These are phyloP conservation scores for Thysanoteuthis rhombus DNA, from an alignment of 2,888 invertebrate species.

Conservation along the genomic window DNA sequence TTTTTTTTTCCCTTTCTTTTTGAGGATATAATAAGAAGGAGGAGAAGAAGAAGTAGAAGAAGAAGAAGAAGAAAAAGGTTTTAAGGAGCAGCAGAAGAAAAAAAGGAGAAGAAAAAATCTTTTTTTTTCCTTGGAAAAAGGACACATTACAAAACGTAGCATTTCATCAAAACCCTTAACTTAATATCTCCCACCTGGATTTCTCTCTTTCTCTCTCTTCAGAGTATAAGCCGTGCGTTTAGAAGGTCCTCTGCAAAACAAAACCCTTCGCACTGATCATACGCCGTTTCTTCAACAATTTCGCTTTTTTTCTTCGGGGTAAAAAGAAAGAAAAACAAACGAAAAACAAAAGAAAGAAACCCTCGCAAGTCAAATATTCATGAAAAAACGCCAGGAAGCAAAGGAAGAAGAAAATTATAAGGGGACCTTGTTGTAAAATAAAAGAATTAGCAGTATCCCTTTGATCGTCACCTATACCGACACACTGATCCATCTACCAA, in stretches of 20 bases:
- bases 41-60: not conserved
- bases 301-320: not conserved
- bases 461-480: not conserved
- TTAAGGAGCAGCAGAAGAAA: not conserved
- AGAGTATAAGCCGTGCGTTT: not conserved
- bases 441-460: not conserved
- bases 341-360: not conserved
- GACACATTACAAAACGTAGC: not conserved
- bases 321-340: not conserved
- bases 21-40: not conserved
- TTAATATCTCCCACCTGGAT: not conserved
- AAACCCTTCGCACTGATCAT: not conserved
- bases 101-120: not conserved
- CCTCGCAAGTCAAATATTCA: not conserved
- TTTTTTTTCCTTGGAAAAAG: not conserved
- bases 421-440: not conserved
- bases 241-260: not conserved
- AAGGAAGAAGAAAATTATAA: not conserved
- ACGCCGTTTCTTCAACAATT: not conserved
- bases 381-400: not conserved
- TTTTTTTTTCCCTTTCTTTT: conserved; percentile 1
- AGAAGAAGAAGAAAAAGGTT: not conserved
- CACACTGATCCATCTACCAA: not conserved
- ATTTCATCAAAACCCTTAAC: not conserved
- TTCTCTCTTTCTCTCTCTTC: not conserved